Evolutionary conservation across 2,888 invertebrate species (phyloP).

Genomic region (Leistus spinibarbis): DNA sequence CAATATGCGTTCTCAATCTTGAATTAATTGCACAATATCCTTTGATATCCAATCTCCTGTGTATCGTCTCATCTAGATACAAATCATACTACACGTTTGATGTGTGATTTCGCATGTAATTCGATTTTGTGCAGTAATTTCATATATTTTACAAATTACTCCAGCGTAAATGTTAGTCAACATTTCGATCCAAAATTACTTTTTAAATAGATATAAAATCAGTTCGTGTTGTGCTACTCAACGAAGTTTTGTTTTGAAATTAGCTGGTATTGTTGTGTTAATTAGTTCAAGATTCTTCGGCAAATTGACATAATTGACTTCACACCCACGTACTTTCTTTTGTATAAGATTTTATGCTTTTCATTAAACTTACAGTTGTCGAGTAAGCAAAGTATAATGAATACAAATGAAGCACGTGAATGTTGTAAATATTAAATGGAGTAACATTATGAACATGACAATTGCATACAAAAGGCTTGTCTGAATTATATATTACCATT

Average conservation of each 20-base stretch:
- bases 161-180: too few species aligned
- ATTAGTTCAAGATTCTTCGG: not conserved
- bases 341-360: not conserved
- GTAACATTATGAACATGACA: too few species aligned
- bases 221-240: not conserved
- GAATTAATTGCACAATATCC: constrained; percentile 3
- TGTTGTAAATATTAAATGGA: too few species aligned
- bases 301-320: not conserved
- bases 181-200: too few species aligned
- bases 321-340: not conserved
- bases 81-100: too few species aligned
- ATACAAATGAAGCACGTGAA: too few species aligned
- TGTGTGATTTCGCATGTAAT: not conserved
- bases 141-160: not conserved
- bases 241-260: not conserved
- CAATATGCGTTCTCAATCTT: not conserved
- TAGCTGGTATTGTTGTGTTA: not conserved
- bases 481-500: too few species aligned
- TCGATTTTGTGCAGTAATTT: not conserved
- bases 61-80: too few species aligned
- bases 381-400: too few species aligned
- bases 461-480: too few species aligned
- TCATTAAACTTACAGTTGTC: too few species aligned
- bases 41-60: constrained; percentile 3
- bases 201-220: not conserved